A percentile compares a stretch with the other conserved stretches of the same genome.
Evolutionary conservation across 2,113 vertebrate species (phyloP).

Genomic region (Alligator sinensis): DNA sequence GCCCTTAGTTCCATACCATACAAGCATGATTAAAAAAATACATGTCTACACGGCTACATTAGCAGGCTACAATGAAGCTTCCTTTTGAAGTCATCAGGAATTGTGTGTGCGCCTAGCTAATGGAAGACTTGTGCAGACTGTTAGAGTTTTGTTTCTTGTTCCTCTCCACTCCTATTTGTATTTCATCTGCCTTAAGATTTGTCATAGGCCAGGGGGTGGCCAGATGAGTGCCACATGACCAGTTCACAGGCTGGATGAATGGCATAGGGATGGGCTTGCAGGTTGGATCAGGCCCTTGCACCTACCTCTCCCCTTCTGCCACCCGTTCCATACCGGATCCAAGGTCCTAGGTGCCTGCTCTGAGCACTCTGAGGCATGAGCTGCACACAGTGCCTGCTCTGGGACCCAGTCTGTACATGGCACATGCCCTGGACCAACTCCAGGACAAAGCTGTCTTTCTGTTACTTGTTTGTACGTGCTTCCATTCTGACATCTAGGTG

Average conservation of each 20-base stretch:
- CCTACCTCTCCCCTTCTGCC: no score
- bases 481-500: neutral
- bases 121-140: neutral
- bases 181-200: neutral
- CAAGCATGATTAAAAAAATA: neutral
- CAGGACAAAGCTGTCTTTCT: neutral
- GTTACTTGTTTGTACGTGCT: neutral
- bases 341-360: no score
- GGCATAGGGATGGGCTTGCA: no score
- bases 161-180: neutral
- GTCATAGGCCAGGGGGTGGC: fast-evolving
- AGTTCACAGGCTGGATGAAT: no score
- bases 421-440: no score
- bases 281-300: no score
- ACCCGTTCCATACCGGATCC: no score
- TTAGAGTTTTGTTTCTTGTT: neutral
- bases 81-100: neutral
- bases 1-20: neutral
- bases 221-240: no score
- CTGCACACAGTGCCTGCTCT: no score
- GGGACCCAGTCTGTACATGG: no score
- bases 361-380: no score
- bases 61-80: neutral
- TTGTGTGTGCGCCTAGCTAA: neutral
- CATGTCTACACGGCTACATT: no score